Evolutionary conservation across 2,113 vertebrate species (phyloP).

Genomic region (Pelvicachromis taeniatus): DNA sequence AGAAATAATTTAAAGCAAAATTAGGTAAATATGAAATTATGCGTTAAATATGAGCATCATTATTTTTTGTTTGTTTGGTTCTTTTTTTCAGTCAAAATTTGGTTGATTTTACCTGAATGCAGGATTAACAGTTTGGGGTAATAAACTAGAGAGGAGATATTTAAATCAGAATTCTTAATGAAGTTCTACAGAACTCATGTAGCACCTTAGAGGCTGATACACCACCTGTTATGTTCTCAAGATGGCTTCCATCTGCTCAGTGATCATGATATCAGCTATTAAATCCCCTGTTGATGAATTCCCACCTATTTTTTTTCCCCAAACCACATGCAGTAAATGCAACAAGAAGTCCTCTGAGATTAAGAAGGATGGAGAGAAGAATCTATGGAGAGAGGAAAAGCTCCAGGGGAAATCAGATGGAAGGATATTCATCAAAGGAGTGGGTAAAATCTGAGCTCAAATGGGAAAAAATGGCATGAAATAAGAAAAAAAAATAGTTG

Average conservation of each 20-base stretch:
- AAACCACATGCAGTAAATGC: constrained; percentile 6
- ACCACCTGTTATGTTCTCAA: constrained; percentile 15
- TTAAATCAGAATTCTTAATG: background rate
- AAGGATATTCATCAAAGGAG: background rate
- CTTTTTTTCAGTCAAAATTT: background rate
- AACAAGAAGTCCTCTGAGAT: constrained; percentile 14
- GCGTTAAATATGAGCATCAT: background rate
- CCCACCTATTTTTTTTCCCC: background rate
- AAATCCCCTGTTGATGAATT: background rate
- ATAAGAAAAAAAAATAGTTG: background rate
- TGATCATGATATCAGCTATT: constrained; percentile 26
- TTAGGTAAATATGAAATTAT: background rate
- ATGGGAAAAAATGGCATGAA: background rate
- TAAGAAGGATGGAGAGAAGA: background rate
- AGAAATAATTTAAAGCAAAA: constrained; percentile 4
- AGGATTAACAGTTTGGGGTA: background rate
- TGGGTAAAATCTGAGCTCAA: background rate
- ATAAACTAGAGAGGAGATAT: background rate
- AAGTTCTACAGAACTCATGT: background rate
- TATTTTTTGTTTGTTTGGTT: background rate
- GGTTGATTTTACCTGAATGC: background rate
- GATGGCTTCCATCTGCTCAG: constrained; percentile 4
- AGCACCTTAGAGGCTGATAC: constrained; percentile 2
- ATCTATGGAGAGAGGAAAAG: background rate
- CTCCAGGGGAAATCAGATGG: background rate